Evolutionary conservation across 2,113 vertebrate species (phyloP).

Genomic region (Vulpes ferrilata): DNA sequence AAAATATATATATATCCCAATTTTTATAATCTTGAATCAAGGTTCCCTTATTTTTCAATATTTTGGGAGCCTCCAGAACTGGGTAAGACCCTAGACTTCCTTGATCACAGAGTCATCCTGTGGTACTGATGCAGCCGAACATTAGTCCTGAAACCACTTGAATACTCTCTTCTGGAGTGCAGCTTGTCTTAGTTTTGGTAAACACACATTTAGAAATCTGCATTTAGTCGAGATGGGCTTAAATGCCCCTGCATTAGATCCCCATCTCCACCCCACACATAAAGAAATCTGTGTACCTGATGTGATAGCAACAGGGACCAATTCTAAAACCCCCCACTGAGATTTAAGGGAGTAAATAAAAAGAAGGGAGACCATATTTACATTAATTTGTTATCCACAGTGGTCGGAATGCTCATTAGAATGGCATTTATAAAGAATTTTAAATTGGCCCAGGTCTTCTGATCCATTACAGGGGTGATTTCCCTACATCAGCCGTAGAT

Average conservation of each 20-base stretch:
- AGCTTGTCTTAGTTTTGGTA: too few relatives aligned
- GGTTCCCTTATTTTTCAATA: neutral
- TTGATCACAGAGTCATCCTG: too few relatives aligned
- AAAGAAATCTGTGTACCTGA: neutral
- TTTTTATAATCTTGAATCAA: neutral
- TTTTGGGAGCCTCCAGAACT: neutral
- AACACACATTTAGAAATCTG: neutral
- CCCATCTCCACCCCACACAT: neutral
- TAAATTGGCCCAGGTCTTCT: neutral
- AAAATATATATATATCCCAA: neutral
- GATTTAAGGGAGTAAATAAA: neutral
- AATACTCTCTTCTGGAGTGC: neutral
- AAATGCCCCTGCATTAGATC: neutral
- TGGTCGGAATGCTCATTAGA: neutral
- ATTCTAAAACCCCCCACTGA: neutral
- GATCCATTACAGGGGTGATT: neutral
- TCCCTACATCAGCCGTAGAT: neutral
- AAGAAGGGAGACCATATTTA: neutral
- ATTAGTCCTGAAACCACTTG: neutral
- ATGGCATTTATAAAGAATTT: neutral
- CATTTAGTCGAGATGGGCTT: fast-evolving
- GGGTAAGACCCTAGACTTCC: neutral
- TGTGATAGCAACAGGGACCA: neutral
- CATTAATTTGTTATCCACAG: neutral
- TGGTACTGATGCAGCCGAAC: fast-evolving